Evolutionary conservation across 2,113 vertebrate species (phyloP).

Genomic region (Athene noctua): DNA sequence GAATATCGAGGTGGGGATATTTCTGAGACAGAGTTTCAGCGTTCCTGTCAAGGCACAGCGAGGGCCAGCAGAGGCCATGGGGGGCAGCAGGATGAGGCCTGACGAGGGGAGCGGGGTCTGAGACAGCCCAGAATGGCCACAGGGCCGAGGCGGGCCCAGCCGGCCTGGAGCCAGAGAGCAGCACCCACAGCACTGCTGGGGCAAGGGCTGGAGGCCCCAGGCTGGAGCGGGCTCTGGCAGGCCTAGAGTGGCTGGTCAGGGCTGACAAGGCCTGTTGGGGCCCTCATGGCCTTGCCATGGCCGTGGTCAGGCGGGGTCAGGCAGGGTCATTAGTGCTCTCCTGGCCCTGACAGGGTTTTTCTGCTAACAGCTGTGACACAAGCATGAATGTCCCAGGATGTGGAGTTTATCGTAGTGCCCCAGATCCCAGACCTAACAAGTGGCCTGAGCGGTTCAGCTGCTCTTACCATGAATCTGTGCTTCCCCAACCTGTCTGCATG

Average conservation of each 20-base stretch:
- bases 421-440: not conserved
- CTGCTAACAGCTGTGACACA: not conserved
- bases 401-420: not conserved
- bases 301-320: not conserved
- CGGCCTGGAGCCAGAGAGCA: not conserved
- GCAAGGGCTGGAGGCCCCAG: no score
- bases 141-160: no score
- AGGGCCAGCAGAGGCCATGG: no score
- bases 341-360: not conserved
- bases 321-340: not conserved
- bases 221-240: no score
- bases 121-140: no score
- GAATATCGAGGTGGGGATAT: no score
- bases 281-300: not conserved
- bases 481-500: not conserved
- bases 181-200: not conserved
- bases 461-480: rapidly evolving
- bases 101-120: no score
- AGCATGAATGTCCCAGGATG: rapidly evolving
- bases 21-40: no score
- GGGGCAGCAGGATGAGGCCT: no score
- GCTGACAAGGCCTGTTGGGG: not conserved
- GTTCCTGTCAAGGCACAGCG: no score
- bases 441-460: not conserved
- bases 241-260: no score